Conservation (phyloP, 2,113 vertebrate species). For the Emydura subglobosa region DNA sequence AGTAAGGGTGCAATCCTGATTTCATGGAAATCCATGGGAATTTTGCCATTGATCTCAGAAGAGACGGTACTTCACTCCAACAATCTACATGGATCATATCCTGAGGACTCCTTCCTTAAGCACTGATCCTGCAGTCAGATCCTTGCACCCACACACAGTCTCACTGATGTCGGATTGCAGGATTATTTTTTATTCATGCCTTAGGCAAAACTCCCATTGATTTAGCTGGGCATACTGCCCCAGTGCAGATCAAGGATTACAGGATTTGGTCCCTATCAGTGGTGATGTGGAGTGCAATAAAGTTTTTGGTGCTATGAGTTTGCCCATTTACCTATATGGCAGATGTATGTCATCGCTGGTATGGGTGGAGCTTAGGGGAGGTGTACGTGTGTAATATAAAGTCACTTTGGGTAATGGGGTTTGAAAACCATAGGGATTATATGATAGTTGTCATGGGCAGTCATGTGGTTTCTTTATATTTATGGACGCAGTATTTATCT, state of each 20-base stretch:
- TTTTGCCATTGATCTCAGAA: background rate
- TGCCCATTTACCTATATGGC: background rate
- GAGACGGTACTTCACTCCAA: background rate
- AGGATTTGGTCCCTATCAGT: background rate
- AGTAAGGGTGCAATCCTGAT: background rate
- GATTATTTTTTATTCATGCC: background rate
- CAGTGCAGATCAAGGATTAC: background rate
- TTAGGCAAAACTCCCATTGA: background rate
- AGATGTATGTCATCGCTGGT: background rate
- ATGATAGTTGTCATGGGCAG: background rate
- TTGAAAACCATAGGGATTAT: background rate
- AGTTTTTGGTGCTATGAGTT: background rate
- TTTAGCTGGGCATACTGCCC: background rate
- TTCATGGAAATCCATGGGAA: background rate
- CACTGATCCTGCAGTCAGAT: background rate
- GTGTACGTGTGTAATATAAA: background rate
- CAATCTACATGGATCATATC: background rate
- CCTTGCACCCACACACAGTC: background rate
- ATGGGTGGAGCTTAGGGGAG: accelerated
- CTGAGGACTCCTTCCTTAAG: background rate
- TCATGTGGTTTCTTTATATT: background rate
- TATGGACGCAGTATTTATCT: background rate
- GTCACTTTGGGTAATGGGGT: accelerated
- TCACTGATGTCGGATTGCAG: background rate
- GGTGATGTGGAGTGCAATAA: background rate